Evolutionary conservation across 2,888 invertebrate species (phyloP).

Genomic region (Melangyna quadrimaculata): DNA sequence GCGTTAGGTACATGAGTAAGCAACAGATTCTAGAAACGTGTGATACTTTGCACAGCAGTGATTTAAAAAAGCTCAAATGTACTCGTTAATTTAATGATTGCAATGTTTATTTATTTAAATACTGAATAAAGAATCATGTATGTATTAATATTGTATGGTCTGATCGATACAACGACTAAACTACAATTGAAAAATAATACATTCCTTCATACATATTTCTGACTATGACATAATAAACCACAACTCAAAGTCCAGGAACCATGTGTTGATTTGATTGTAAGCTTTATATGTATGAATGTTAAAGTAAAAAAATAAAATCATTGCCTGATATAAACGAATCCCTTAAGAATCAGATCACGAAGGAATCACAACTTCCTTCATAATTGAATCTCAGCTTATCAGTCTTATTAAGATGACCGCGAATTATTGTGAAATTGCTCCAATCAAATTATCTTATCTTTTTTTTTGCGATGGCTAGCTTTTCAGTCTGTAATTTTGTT

Average conservation of each 20-base stretch:
- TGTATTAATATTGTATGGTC: not conserved
- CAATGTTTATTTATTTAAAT: not conserved
- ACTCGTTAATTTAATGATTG: not conserved
- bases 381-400: conserved; percentile 42
- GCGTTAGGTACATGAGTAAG: not conserved
- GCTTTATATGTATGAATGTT: no score
- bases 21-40: not conserved
- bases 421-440: conserved; percentile 31
- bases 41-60: not conserved
- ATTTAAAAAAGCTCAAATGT: not conserved
- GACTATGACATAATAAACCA: conserved; percentile 26
- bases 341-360: not conserved
- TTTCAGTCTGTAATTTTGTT: not conserved
- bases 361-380: not conserved
- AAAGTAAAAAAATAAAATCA: not conserved
- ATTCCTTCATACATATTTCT: not conserved
- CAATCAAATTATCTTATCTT: conserved; percentile 19
- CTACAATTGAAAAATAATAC: not conserved
- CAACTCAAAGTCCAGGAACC: conserved; percentile 16
- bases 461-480: not conserved
- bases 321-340: not conserved
- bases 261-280: not conserved
- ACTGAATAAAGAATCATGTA: not conserved
- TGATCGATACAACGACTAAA: not conserved
- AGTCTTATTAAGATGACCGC: conserved; percentile 11